These are phyloP conservation scores for Alitta virens DNA, from an alignment of 2,888 invertebrate genomes.

Conservation along the genomic window DNA sequence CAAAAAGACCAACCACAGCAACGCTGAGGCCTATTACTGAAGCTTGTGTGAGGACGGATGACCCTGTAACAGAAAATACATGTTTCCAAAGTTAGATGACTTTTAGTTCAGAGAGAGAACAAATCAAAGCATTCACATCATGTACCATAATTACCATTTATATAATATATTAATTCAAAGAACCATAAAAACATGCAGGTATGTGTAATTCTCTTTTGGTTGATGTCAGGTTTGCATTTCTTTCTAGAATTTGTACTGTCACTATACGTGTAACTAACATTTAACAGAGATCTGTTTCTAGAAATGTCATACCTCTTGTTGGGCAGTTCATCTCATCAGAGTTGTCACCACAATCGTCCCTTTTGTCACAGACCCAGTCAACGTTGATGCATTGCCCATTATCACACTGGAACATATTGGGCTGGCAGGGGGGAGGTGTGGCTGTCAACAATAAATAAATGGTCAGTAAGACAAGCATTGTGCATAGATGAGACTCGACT, in stretches of 20 bases:
- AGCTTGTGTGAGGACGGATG: conserved; percentile 2
- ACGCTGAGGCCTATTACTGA: conserved; percentile 10
- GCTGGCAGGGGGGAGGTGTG: not conserved
- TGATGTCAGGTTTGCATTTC: too few relatives aligned
- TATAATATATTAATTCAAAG: too few relatives aligned
- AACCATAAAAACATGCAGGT: not conserved
- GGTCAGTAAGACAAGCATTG: too few relatives aligned
- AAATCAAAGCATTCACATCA: too few relatives aligned
- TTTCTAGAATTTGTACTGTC: not conserved
- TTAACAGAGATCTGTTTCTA: not conserved
- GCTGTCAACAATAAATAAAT: too few relatives aligned
- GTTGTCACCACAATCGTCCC: conserved; percentile 13
- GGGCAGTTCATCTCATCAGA: conserved; percentile 7
- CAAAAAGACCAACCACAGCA: conserved; percentile 9
- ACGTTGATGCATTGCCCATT: conserved; percentile 11
- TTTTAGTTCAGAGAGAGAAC: too few relatives aligned
- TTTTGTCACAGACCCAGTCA: conserved; percentile 12
- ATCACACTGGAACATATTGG: conserved; percentile 8
- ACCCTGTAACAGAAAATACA: not conserved
- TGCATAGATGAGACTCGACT: too few relatives aligned
- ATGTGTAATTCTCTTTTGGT: not conserved
- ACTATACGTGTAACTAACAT: not conserved
- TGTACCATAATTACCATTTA: too few relatives aligned
- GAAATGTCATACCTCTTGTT: not conserved
- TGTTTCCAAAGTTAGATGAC: too few relatives aligned